Evolutionary conservation across 2,888 invertebrate genomes (phyloP).

Genomic region (Ganaspis brasiliensis): DNA sequence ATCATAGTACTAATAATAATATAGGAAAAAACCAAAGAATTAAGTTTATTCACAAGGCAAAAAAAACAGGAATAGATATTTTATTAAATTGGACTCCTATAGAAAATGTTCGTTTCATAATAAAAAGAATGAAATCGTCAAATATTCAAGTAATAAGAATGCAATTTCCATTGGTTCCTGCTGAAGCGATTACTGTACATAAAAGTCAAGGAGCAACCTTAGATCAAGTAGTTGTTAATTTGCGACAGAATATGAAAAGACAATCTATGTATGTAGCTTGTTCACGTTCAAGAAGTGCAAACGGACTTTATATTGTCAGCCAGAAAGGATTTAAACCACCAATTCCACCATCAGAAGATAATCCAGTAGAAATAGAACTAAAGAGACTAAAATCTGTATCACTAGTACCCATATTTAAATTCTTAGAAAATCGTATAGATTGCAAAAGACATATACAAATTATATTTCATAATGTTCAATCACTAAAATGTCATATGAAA

Average conservation of each 20-base stretch:
- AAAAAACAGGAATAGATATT: too few relatives aligned
- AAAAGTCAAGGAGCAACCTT: slow-evolving; percentile 50
- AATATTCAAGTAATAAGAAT: slow-evolving; percentile 35
- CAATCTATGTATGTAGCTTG: slow-evolving; percentile 50
- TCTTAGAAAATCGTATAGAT: too few relatives aligned
- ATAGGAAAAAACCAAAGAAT: too few relatives aligned
- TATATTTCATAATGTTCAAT: too few relatives aligned
- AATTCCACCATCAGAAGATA: slow-evolving; percentile 15
- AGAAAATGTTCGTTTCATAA: slow-evolving; percentile 31
- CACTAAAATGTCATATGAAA: too few relatives aligned
- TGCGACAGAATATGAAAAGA: slow-evolving; percentile 48
- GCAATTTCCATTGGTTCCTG: slow-evolving; percentile 49
- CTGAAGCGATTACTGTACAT: slow-evolving; percentile 51
- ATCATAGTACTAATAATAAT: slow-evolving; percentile 32
- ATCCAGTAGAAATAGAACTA: slow-evolving; percentile 48
- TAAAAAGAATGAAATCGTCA: slow-evolving; percentile 44
- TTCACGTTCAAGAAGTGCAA: slow-evolving; percentile 48
- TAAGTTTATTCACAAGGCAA: too few relatives aligned
- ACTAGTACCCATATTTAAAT: too few relatives aligned
- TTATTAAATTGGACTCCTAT: too few relatives aligned
- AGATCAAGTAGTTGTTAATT: slow-evolving; percentile 48
- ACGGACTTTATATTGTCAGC: slow-evolving; percentile 44
- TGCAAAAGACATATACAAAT: too few relatives aligned
- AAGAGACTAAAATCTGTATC: too few relatives aligned
- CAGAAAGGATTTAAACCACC: slow-evolving; percentile 12